Evolutionary conservation across 2,113 vertebrate genomes (phyloP), one percentile per base, ranked within the genome.

Genomic region (Halcyon senegalensis): DNA sequence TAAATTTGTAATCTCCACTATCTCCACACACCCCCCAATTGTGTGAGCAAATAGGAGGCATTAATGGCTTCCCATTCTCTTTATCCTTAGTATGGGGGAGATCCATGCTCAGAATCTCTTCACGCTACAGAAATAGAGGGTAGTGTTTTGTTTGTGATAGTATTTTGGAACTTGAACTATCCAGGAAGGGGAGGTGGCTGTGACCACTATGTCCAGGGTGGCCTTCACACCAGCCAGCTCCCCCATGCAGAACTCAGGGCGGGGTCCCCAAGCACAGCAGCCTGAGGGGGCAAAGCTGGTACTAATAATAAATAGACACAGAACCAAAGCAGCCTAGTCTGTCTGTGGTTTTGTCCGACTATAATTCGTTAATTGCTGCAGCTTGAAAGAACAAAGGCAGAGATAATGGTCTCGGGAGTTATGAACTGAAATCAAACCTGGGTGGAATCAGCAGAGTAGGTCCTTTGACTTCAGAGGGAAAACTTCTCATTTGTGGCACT

Each of bases 361-460:
- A 67, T 56, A 88, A 88, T 67, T 72, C 63, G 63, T 90, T 92
- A 85, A 80, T 84, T 88, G 87, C 50, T 67, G 56, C 67, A 74
- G 79, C 56, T 50, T 27, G 41, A 37, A 91, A 89, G 69, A 94
- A 93, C 69, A 89, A 91, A 95, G 62, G 73, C 78, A 59, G 64
- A 90, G 87, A 95, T 63, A 94, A 86, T 27, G 23, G 90, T 70
- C 58, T 74, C 1, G 8, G 51, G 75, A 77, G 30, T 86, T 81
- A 63, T 0, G 75, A 87, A 67, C 43, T 7, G 2, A 85, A 88
- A 58, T 89, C 85, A 85, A 85, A 90, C 70, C 75, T 55, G 59
- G 37, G 66, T 70, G 80, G 87, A 73, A 95, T 59, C 84, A 89
- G 77, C 73, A 62, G 59, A 92, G 12, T 17, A 68, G n/a, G 35